These are phyloP conservation scores for Ptychoptera albimana DNA, from an alignment of 2,888 invertebrate genomes.

Conservation along the genomic window DNA sequence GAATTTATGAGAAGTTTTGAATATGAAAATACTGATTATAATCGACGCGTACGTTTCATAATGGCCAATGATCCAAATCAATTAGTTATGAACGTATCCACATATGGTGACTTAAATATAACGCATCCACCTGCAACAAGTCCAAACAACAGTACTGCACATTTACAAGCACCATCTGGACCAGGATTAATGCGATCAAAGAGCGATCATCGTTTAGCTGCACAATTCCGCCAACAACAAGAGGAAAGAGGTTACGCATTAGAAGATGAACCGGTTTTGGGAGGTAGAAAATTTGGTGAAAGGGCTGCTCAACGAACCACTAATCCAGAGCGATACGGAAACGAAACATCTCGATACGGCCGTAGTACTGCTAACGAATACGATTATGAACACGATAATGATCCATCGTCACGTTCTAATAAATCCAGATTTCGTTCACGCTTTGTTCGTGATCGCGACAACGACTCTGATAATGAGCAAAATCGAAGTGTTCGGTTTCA, in stretches of 20 bases:
- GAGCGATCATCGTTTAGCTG: constrained; percentile 79
- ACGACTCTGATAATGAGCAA: constrained; percentile 61
- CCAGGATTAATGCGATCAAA: constrained; percentile 83
- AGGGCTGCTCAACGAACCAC: constrained; percentile 23
- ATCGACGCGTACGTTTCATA: constrained; percentile 67
- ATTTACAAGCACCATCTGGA: constrained; percentile 42
- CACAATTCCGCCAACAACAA: constrained; percentile 77
- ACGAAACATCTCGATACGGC: constrained; percentile 29
- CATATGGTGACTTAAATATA: constrained; percentile 81
- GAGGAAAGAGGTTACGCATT: constrained; percentile 51
- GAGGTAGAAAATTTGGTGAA: constrained; percentile 66
- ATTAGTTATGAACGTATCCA: constrained; percentile 71
- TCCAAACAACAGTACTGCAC: constrained; percentile 31
- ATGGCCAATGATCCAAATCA: constrained; percentile 88
- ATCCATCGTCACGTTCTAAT: constrained; percentile 40
- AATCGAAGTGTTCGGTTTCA: constrained; percentile 49
- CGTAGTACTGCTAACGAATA: constrained; percentile 37
- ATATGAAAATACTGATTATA: constrained; percentile 82
- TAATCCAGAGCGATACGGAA: constrained; percentile 33
- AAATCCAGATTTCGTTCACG: constrained; percentile 55
- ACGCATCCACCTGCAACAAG: constrained; percentile 39
- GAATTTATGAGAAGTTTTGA: constrained; percentile 91
- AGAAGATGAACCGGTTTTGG: constrained; percentile 52
- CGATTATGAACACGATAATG: constrained; percentile 52
- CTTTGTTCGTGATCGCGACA: constrained; percentile 50